A percentile compares a stretch with the other conserved stretches of the same genome.
Conservation (phyloP, 2,888 invertebrate genomes). For the Volucella bombylans region DNA sequence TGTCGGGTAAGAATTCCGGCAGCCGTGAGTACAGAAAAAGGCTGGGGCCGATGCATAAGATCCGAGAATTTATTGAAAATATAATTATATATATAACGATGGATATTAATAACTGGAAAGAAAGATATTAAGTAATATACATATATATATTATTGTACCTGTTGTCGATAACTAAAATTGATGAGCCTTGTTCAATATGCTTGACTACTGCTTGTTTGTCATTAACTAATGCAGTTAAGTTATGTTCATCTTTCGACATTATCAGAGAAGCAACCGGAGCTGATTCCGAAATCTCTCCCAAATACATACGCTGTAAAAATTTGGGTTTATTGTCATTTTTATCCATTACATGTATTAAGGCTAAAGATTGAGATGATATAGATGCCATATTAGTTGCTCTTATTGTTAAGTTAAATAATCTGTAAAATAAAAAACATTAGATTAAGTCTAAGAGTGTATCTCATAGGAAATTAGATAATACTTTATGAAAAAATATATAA, state of each 20-base stretch:
- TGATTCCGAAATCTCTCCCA: constrained; percentile 90
- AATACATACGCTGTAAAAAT: constrained; percentile 87
- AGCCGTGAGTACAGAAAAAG: too few relatives aligned
- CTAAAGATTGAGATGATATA: constrained; percentile 87
- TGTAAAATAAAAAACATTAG: constrained; percentile 64
- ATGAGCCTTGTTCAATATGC: not conserved
- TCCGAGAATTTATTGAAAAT: too few relatives aligned
- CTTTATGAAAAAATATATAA: not conserved
- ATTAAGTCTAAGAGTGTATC: not conserved
- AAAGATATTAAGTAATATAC: too few relatives aligned
- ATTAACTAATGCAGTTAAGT: constrained; percentile 2
- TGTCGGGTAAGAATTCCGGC: too few relatives aligned
- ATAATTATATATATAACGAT: too few relatives aligned
- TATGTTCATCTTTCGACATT: constrained; percentile 83
- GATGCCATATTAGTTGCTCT: constrained; percentile 93
- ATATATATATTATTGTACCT: constrained; percentile 34
- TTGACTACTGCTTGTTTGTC: not conserved
- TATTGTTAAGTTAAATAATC: constrained; percentile 91
- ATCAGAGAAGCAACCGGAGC: constrained; percentile 89
- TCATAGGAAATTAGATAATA: not conserved
- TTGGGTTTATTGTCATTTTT: constrained; percentile 92
- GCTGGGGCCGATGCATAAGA: too few relatives aligned
- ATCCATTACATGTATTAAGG: constrained; percentile 93
- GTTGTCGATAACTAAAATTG: constrained; percentile 44
- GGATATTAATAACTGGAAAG: too few relatives aligned